Conservation (phyloP, 2,797 vertebrate genomes). For the Urocyon cinereoargenteus region DNA sequence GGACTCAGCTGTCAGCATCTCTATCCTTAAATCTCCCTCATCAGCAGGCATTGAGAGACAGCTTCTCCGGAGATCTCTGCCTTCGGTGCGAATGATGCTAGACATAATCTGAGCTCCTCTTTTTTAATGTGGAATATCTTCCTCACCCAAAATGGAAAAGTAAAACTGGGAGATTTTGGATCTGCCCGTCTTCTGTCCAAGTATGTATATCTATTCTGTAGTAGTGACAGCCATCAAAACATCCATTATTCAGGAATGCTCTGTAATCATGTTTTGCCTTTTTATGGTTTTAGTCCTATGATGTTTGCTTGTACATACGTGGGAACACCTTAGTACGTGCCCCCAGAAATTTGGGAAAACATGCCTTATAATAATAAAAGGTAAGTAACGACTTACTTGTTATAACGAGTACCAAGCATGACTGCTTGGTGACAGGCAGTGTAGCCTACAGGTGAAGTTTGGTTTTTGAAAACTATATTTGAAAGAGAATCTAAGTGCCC, state of each 20-base stretch:
- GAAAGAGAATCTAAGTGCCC: neutral
- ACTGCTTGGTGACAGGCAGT: neutral
- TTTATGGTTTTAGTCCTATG: conserved; percentile 89
- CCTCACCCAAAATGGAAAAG: conserved; percentile 91
- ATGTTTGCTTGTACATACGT: conserved; percentile 93
- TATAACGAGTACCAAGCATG: neutral
- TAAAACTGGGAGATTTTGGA: conserved; percentile 97
- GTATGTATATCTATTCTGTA: conserved; percentile 84
- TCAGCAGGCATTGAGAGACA: neutral
- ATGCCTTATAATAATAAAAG: conserved; percentile 98
- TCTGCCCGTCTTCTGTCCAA: conserved; percentile 94
- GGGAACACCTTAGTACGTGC: conserved; percentile 97
- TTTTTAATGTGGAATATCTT: conserved; percentile 93
- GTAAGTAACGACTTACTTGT: conserved; percentile 83
- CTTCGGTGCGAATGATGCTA: neutral
- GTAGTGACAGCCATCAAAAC: neutral
- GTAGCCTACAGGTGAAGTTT: neutral
- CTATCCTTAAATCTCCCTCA: neutral
- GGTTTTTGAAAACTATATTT: neutral
- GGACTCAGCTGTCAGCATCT: neutral
- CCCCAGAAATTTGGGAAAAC: conserved; percentile 98
- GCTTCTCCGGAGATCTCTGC: neutral
- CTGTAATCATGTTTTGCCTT: conserved; percentile 36
- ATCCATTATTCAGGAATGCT: neutral
- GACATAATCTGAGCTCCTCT: conserved; percentile 49